A percentile compares a stretch with the other conserved stretches of the same genome.
phyloP scores from a whole-genome alignment of 2,797 vertebrate species.

The Lagodon rhomboides region DNA sequence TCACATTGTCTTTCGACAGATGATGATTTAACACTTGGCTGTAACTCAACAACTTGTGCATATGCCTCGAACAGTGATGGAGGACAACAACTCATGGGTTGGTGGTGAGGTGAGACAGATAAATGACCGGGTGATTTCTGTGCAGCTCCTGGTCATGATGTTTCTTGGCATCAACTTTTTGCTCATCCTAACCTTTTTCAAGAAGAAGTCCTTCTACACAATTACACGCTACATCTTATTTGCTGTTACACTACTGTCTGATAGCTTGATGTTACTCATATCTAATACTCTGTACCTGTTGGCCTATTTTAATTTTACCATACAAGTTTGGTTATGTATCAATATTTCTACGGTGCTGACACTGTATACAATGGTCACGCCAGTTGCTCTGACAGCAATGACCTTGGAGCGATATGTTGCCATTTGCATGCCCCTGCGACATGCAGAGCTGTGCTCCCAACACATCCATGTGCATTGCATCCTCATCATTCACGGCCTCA shows the following conservation, averaged over 20 bases:
- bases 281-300: constrained; percentile 50
- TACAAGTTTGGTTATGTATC: constrained; percentile 58
- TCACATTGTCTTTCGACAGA: too few species aligned
- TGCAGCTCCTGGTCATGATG: constrained; percentile 59
- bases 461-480: constrained; percentile 29
- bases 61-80: not conserved
- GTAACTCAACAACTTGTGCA: too few species aligned
- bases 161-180: constrained; percentile 73
- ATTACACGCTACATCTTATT: constrained; percentile 78
- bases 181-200: constrained; percentile 71
- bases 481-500: constrained; percentile 61
- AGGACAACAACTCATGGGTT: constrained; percentile 1
- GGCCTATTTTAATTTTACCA: not conserved
- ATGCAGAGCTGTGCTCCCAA: constrained; percentile 64
- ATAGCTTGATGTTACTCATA: constrained; percentile 63
- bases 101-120: fast-evolving
- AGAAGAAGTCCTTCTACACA: constrained; percentile 62
- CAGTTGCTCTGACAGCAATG: constrained; percentile 75
- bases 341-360: constrained; percentile 22
- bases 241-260: constrained; percentile 66
- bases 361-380: constrained; percentile 53
- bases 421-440: constrained; percentile 76
- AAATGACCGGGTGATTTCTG: not conserved
- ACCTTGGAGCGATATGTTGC: constrained; percentile 80
- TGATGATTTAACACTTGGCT: too few species aligned